Conservation (phyloP, 2,113 vertebrate species). For the Thalassoma bifasciatum region DNA sequence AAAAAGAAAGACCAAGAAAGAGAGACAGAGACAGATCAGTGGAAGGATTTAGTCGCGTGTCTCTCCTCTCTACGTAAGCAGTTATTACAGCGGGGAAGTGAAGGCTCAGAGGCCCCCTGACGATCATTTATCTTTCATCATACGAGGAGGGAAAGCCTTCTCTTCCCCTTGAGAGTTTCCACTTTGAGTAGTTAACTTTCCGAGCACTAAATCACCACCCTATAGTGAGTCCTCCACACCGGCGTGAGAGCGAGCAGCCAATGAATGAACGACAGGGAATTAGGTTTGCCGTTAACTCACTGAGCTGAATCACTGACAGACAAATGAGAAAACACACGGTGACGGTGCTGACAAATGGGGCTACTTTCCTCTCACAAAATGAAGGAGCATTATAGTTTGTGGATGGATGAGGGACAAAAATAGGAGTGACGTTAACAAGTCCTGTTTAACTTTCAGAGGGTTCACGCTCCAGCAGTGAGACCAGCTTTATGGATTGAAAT, state of each 20-base stretch:
- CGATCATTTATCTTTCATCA: slow-evolving; percentile 77
- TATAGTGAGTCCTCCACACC: slow-evolving; percentile 46
- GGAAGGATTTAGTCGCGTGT: slow-evolving; percentile 72
- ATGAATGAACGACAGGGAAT: slow-evolving; percentile 59
- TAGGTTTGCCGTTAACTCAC: slow-evolving; percentile 65
- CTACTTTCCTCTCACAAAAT: slow-evolving; percentile 58
- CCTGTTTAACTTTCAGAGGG: slow-evolving; percentile 38
- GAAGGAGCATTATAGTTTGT: slow-evolving; percentile 52
- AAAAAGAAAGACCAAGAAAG: too few relatives aligned
- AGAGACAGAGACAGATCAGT: slow-evolving; percentile 42
- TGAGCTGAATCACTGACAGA: slow-evolving; percentile 66
- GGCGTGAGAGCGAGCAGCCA: slow-evolving; percentile 29
- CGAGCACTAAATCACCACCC: slow-evolving; percentile 67
- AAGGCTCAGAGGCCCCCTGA: slow-evolving; percentile 48
- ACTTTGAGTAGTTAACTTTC: slow-evolving; percentile 63
- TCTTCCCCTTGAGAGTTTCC: slow-evolving; percentile 62
- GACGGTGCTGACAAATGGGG: slow-evolving; percentile 70
- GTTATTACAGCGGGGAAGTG: slow-evolving; percentile 61
- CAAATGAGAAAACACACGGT: slow-evolving; percentile 70
- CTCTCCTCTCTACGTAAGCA: slow-evolving; percentile 46
- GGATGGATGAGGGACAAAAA: slow-evolving; percentile 70
- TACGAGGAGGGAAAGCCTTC: slow-evolving; percentile 47
- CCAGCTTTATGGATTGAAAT: neutral
- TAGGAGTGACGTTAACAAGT: slow-evolving; percentile 52
- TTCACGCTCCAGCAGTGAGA: slow-evolving; percentile 2